Evolutionary conservation across 2,888 invertebrate genomes (phyloP), one percentile per base, ranked within the genome.

Genomic region (Spilarctia lutea): DNA sequence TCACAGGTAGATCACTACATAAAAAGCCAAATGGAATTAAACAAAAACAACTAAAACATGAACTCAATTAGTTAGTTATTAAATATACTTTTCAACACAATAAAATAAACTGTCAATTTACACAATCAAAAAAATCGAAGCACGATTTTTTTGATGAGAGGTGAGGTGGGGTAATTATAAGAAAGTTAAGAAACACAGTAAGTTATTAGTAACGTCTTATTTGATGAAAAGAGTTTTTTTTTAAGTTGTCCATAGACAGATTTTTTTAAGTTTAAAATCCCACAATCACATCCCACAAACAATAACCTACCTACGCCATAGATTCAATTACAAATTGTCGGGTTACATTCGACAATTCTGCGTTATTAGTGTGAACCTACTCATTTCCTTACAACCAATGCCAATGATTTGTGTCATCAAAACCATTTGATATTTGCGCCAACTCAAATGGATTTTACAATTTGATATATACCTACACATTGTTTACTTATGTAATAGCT

Each of bases 281-380:
- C 20, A 30, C 27, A 30, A 30, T 30, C 60, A 30, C 16, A 27
- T 63, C 60, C 48, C 48, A 52, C 52, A 8, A 24, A 24, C 48
- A 24, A 48, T 48, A 27, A 30, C 56, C 52, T 45, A 48, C 27
- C 33, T n/a, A 71, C 35, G 24, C 35, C 20, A 39, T 52, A 30
- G 66, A 68, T 68, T 73, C 35, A 33, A 48, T 63, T 65, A 69
- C 52, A 69, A 63, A 13, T 27, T 52, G 69, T 65, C 52, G 66
- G 65, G 20, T 65, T 18, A 65, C 35, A 63, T 74, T 74, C 66
- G 69, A 33, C 70, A 65, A 70, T 66, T 74, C 52, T n/a, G 42
- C 69, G 30, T 63, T 68, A 73, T 68, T 68, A 65, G 39, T 52
- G 48, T 69, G 68, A 73, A 52, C 73, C 73, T 27, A 68, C 56